phyloP scores from a whole-genome alignment of 2,797 vertebrate species.

The Tolypeutes matacus region DNA sequence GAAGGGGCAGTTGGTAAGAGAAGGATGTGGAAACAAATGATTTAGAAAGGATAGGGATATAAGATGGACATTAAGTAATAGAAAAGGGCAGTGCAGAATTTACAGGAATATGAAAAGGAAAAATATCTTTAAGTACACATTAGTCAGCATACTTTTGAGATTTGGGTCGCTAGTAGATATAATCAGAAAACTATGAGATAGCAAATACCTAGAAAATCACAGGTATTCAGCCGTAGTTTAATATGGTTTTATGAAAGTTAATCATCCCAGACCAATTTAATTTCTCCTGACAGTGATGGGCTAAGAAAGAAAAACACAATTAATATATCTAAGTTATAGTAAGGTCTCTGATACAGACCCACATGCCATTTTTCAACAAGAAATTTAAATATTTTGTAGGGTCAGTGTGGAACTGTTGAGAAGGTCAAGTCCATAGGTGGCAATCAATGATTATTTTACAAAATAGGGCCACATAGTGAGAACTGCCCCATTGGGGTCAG shows the following conservation, averaged over 20 bases:
- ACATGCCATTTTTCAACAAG: neutral
- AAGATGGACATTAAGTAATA: neutral
- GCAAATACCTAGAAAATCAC: neutral
- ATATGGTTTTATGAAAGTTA: constrained; percentile 31
- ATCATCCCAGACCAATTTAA: constrained; percentile 3
- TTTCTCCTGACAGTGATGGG: neutral
- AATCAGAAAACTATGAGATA: constrained; percentile 28
- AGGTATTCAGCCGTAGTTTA: neutral
- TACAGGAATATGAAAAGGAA: neutral
- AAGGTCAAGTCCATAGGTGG: neutral
- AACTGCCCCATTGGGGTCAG: neutral
- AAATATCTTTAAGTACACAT: neutral
- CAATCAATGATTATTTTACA: neutral
- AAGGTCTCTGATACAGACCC: neutral
- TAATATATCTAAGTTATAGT: constrained; percentile 5
- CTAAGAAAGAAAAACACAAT: neutral
- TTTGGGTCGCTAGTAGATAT: neutral
- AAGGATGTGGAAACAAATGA: neutral
- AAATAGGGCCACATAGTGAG: neutral
- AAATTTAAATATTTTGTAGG: constrained; percentile 24
- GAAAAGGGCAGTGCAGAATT: neutral
- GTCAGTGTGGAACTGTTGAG: neutral
- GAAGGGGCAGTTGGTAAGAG: neutral
- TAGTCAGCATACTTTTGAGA: neutral
- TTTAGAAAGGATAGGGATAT: neutral